Evolutionary conservation across 92 coral and sea anemone species (phyloP), one percentile per base, ranked within the genome.

Genomic region (Desmophyllum pertusum): DNA sequence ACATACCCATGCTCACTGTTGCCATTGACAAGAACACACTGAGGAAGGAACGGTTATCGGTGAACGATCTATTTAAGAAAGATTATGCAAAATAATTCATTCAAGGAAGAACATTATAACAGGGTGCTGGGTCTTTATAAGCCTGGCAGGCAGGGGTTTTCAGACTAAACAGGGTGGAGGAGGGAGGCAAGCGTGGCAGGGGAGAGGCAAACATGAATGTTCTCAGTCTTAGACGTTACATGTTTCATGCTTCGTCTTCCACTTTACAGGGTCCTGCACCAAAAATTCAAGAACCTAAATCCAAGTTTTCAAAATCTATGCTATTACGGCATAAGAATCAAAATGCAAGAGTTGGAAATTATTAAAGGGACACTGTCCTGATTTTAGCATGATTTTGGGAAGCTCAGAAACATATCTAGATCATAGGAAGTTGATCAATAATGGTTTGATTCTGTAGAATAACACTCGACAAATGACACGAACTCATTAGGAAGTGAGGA

Each of bases 1-100:
- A 79, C 93, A 75, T 70, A 94, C 98, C 92, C 73, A 94, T 70
- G 75, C 98, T 84, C 21, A 76, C 88, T 33, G 88, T 78, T 55
- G 90, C 90, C 93, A 92, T 87, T 15, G 95, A 86, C 62, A 79
- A 53, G 43, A 94, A 80, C 36, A 86, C 85, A 55, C 76, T 86
- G 9, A 94, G 83, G 74, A 94, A 94, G 57, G 98, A 94, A 74
- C 74, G 79, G 75, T 83, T 61, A 38, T 61, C 87, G 17, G 77
- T 45, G 40, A 87, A 75, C n/a, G 80, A 53, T 67, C 90, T 86
- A 40, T 4, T n/a, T 6, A 2, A 55, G 63, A 71, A 73, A 4
- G 13, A 40, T 17, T 11, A 17, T 36, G 45, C 13, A 67, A 35
- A 67, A 67, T 31, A 67, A 67, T 35, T 17, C 35, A 35, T 67